Evolutionary conservation across 2,888 invertebrate species (phyloP), one percentile per base, ranked within the genome.

Genomic region (Timema cristinae): DNA sequence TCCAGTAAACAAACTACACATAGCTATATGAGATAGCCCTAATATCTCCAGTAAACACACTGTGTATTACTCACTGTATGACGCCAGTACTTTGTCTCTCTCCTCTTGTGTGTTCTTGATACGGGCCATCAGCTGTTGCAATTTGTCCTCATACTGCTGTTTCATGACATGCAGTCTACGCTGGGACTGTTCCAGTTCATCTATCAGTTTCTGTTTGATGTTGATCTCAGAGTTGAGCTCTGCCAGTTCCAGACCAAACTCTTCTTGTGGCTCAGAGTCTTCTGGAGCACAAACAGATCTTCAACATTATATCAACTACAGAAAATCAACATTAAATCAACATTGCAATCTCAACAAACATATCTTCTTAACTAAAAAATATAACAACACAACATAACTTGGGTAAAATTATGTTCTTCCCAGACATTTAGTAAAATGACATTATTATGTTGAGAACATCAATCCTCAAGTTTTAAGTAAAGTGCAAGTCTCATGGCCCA

Each of bases 161-260:
- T 92, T 88, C 87, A 98, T 89, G 0, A 92, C 88, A 69, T 93
- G 90, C 80, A 98, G 86, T 67, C 95, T 85, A 70, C 92, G 87
- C 80, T 98, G 96, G 0, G 94, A 94, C 72, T 91, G 84, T 81
- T 98, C 98, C 76, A 98, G 82, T 79, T 98, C 96, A 79, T 96
- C 95, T 75, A 99, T 97, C 66, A 98, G 85, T 72, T 94, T 91
- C 77, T 97, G 93, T 81, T 98, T 98, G 71, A 97, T 92, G 80
- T 94, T 94, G 76, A 98, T 98, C 82, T 98, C 96, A 67, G 93
- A 93, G 72, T 95, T 96, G 15, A 98, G 84, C 10, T 93, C 92
- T 13, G 95, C 93, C 73, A 98, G 84, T 80, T 97, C 94, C 50
- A 92, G 92, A 76, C 93, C 87, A 74, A 90, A 87, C 56, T 76